Conservation (phyloP, 53 echinoderm and acorn worm genomes). For the Holothuria leucospilota region DNA sequence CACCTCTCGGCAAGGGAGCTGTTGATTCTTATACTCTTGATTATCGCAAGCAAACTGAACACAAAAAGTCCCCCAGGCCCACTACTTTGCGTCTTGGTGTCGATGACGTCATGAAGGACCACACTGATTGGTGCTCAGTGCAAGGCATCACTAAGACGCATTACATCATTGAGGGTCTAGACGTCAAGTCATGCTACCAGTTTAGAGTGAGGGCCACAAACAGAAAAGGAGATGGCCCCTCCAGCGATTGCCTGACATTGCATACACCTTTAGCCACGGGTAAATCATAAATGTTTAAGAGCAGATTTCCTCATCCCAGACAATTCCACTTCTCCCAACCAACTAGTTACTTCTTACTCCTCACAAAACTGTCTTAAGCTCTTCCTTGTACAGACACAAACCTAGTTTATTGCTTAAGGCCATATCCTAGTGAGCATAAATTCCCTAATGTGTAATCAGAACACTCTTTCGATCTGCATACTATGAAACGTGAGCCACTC, state of each 20-base stretch:
- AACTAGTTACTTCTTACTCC: too few relatives aligned
- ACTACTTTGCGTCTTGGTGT: slow-evolving; percentile 49
- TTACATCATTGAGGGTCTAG: slow-evolving; percentile 66
- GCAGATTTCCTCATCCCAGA: too few relatives aligned
- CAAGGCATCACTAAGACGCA: slow-evolving; percentile 50
- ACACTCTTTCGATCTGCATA: too few relatives aligned
- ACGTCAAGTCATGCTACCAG: slow-evolving; percentile 71
- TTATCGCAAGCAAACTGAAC: slow-evolving; percentile 65
- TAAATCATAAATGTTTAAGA: too few relatives aligned
- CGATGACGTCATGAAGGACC: slow-evolving; percentile 30
- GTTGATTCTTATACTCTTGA: slow-evolving; percentile 76
- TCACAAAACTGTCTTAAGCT: too few relatives aligned
- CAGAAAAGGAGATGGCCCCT: slow-evolving; percentile 65
- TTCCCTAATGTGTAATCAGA: too few relatives aligned
- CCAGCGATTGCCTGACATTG: slow-evolving; percentile 73
- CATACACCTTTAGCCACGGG: slow-evolving; percentile 79
- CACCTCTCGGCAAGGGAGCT: slow-evolving; percentile 63
- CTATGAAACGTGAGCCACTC: too few relatives aligned
- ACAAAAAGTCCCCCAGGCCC: slow-evolving; percentile 31
- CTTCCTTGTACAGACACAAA: too few relatives aligned
- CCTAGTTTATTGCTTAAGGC: too few relatives aligned
- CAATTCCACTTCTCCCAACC: too few relatives aligned
- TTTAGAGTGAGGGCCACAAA: slow-evolving; percentile 83
- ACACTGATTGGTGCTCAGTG: slow-evolving; percentile 65
- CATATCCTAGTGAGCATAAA: too few relatives aligned